Evolutionary conservation across 1,140 invertebrate species (phyloP).

Genomic region (Drosophila pallidifrons): DNA sequence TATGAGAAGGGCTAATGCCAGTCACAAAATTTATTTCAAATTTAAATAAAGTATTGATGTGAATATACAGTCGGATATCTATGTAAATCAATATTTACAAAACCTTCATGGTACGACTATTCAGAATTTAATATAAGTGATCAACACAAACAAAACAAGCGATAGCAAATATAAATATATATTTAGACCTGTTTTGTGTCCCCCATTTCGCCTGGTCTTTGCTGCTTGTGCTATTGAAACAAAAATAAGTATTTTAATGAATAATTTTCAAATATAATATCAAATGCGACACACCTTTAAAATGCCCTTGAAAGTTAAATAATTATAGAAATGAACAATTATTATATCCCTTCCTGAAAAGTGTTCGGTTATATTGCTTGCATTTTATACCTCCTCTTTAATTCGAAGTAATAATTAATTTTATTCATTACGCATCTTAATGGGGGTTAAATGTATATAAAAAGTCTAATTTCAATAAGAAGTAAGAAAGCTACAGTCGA

Average conservation of each 20-base stretch:
- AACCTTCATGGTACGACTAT: neutral
- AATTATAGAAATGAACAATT: neutral
- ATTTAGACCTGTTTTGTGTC: conserved; percentile 86
- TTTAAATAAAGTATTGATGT: neutral
- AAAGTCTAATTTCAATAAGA: too few species aligned
- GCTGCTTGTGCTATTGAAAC: conserved; percentile 85
- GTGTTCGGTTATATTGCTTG: too few species aligned
- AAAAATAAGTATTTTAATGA: conserved; percentile 24
- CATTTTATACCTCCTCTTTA: too few species aligned
- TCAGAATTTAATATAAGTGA: neutral
- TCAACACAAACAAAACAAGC: conserved; percentile 50
- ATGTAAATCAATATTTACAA: conserved; percentile 6
- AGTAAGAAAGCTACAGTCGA: too few species aligned
- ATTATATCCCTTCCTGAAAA: too few species aligned
- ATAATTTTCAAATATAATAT: neutral
- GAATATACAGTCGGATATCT: neutral
- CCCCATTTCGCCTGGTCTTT: conserved; percentile 86
- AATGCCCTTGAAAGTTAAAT: neutral
- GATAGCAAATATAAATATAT: conserved; percentile 47
- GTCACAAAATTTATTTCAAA: neutral
- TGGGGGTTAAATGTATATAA: too few species aligned
- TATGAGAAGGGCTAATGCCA: too few species aligned
- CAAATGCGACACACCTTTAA: neutral
- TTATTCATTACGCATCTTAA: too few species aligned
- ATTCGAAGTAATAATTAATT: too few species aligned